Percentiles rank a stretch among this genome's conserved stretches.
Evolutionary conservation across 2,113 vertebrate genomes (phyloP).

Genomic region (Castor canadensis): DNA sequence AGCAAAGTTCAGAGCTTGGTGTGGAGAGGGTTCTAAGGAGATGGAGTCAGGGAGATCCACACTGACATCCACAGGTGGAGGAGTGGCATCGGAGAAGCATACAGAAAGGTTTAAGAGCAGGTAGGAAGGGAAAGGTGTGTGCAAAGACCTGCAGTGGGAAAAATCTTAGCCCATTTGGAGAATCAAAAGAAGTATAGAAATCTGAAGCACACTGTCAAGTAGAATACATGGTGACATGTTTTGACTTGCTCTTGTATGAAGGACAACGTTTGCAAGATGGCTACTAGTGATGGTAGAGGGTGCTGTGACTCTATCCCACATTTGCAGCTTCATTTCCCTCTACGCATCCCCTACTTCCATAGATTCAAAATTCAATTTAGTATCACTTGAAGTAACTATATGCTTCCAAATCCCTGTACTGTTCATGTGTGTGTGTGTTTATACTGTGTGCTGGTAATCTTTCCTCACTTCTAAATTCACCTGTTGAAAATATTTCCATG

Average conservation of each 20-base stretch:
- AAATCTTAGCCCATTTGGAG: neutral
- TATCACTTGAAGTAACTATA: neutral
- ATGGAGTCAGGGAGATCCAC: neutral
- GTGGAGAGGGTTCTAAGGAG: neutral
- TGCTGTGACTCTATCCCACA: rapidly evolving
- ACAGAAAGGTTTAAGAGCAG: neutral
- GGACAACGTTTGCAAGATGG: neutral
- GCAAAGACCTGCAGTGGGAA: neutral
- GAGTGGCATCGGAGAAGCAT: neutral
- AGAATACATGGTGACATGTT: neutral
- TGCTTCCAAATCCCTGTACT: neutral
- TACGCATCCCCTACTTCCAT: neutral
- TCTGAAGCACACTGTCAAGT: neutral
- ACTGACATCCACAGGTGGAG: neutral
- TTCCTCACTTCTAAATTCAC: neutral
- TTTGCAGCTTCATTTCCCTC: neutral
- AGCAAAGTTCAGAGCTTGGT: neutral
- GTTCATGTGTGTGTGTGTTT: neutral
- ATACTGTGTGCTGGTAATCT: neutral
- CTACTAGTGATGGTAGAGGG: neutral
- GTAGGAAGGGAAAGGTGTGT: neutral
- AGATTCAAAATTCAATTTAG: neutral
- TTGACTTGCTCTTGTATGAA: neutral
- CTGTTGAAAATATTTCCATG: constrained; percentile 37
- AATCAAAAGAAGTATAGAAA: neutral